Conservation (phyloP, 2,797 vertebrate species). For the Betta splendens region DNA sequence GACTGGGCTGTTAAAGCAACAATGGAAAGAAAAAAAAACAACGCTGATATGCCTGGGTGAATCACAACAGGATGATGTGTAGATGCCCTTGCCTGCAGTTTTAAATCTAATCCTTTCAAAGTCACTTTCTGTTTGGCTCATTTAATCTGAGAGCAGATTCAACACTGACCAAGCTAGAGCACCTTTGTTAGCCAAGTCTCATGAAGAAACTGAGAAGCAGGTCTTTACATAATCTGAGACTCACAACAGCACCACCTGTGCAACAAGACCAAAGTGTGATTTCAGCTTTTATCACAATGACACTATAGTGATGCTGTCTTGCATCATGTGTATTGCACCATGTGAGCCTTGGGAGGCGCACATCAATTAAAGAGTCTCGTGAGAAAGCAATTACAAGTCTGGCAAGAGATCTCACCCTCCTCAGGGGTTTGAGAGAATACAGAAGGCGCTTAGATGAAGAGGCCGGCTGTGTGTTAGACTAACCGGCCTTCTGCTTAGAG, state of each 20-base stretch:
- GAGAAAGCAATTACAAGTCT: conserved; percentile 65
- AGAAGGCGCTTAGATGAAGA: conserved; percentile 33
- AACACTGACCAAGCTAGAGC: conserved; percentile 4
- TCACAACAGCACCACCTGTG: conserved; percentile 8
- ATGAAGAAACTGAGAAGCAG: conserved; percentile 20
- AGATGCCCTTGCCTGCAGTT: conserved; percentile 48
- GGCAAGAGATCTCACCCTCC: conserved; percentile 38
- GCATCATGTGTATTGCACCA: conserved; percentile 36
- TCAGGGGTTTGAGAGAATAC: conserved; percentile 42
- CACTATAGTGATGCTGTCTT: conserved; percentile 14
- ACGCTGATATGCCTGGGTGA: conserved; percentile 17
- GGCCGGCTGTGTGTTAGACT: conserved; percentile 19
- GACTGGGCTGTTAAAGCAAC: neutral
- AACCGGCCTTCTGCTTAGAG: conserved; percentile 17
- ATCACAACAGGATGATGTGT: conserved; percentile 43
- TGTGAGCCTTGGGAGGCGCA: conserved; percentile 28
- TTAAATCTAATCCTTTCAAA: conserved; percentile 53
- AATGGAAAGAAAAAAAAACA: conserved; percentile 1
- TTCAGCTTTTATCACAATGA: conserved; percentile 22
- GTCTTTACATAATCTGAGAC: conserved; percentile 15
- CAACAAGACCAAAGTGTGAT: conserved; percentile 15
- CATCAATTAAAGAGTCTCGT: conserved; percentile 51
- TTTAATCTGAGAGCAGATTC: conserved; percentile 21
- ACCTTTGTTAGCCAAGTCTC: conserved; percentile 11
- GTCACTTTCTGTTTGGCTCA: conserved; percentile 41